Percentiles rank a stretch among this genome's conserved stretches.
phyloP scores from a whole-genome alignment of 2,113 vertebrate species.

The Turnix velox region DNA sequence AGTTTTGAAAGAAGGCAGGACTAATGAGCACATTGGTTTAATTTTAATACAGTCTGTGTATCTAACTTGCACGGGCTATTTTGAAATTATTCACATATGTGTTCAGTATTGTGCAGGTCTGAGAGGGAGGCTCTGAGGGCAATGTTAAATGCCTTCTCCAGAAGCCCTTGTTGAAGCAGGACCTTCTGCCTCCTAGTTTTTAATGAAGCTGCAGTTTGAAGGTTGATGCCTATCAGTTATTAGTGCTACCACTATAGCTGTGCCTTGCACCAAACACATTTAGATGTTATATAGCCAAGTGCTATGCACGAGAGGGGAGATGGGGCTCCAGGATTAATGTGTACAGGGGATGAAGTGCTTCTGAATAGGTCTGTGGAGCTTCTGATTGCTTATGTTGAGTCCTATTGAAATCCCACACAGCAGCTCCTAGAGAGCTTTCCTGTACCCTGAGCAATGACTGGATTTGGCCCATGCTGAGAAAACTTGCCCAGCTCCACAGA shows the following conservation, averaged over 20 bases:
- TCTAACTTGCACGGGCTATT: neutral
- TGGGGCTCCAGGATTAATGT: rapidly evolving
- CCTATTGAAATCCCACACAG: neutral
- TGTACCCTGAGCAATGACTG: neutral
- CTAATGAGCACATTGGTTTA: neutral
- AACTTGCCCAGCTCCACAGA: neutral
- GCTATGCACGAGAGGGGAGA: rapidly evolving
- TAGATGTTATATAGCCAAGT: rapidly evolving
- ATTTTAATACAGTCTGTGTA: neutral
- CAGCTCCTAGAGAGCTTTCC: neutral
- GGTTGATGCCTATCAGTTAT: rapidly evolving
- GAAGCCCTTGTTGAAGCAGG: neutral
- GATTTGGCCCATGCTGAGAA: neutral
- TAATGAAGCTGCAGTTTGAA: neutral
- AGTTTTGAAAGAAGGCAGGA: neutral
- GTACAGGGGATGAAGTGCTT: rapidly evolving
- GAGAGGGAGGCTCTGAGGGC: neutral
- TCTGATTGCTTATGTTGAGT: rapidly evolving
- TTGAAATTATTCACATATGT: neutral
- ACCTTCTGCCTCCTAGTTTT: neutral
- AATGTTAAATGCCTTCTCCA: neutral
- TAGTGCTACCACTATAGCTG: no score
- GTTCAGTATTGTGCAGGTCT: neutral
- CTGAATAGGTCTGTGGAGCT: neutral
- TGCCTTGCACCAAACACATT: rapidly evolving